phyloP scores from a whole-genome alignment of 2,888 invertebrate genomes.

The Stenodema calcarata region DNA sequence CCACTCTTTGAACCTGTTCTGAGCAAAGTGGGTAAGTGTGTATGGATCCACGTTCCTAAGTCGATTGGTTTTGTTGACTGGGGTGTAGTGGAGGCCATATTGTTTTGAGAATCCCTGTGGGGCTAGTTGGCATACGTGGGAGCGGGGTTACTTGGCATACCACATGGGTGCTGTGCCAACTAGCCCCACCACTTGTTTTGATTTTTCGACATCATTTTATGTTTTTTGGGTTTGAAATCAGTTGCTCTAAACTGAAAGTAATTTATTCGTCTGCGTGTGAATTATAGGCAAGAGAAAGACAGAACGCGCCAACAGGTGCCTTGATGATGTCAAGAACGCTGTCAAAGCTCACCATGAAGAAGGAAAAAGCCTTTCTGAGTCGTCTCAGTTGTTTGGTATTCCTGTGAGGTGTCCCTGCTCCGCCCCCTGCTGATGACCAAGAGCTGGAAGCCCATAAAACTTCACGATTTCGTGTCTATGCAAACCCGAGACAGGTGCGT shows the following conservation, averaged over 20 bases:
- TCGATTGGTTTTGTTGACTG: too few species aligned
- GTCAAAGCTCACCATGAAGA: slow-evolving; percentile 12
- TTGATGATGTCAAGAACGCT: not conserved
- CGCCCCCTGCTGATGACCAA: not conserved
- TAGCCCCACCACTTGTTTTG: too few species aligned
- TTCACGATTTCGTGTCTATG: not conserved
- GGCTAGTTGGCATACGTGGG: not conserved
- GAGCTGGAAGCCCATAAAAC: not conserved
- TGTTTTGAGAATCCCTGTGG: not conserved
- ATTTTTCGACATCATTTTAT: too few species aligned
- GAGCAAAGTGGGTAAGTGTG: too few species aligned
- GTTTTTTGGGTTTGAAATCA: too few species aligned
- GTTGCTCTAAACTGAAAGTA: too few species aligned
- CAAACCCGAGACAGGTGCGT: slow-evolving; percentile 20
- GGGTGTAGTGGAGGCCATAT: too few species aligned
- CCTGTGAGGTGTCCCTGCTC: not conserved
- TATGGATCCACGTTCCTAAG: too few species aligned
- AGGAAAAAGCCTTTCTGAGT: not conserved
- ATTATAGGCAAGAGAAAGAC: slow-evolving; percentile 9
- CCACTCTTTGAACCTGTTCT: too few species aligned
- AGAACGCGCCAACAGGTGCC: not conserved
- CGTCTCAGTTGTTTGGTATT: not conserved
- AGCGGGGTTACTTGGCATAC: too few species aligned
- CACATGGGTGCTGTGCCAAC: too few species aligned
- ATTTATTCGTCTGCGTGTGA: too few species aligned